A percentile compares a stretch with the other conserved stretches of the same genome.
phyloP scores from a whole-genome alignment of 2,888 invertebrate species.

The Geophilus truncorum region DNA sequence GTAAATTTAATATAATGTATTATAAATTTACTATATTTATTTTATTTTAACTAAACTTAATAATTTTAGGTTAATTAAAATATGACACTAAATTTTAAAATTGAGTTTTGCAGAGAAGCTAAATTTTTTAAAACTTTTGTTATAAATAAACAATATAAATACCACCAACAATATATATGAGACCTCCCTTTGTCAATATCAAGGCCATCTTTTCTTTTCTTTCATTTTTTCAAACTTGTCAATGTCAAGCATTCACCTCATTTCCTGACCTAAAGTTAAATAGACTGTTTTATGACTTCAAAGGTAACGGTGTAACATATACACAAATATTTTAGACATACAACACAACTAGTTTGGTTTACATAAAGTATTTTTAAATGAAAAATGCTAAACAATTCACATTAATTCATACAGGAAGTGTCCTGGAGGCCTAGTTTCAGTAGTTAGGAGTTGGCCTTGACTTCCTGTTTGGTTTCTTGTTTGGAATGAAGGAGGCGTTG shows the following conservation, averaged over 20 bases:
- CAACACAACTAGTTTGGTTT: neutral
- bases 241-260: neutral
- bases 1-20: no score
- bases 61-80: no score
- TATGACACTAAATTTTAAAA: no score
- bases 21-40: no score
- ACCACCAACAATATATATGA: neutral
- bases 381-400: neutral
- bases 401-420: constrained; percentile 1
- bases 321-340: neutral
- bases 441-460: neutral
- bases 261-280: neutral
- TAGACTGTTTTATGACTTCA: no score
- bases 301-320: no score
- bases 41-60: no score
- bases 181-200: no score
- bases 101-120: no score
- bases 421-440: constrained; percentile 1
- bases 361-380: neutral
- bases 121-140: no score
- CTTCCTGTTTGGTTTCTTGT: constrained; percentile 7
- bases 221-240: neutral
- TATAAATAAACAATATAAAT: no score
- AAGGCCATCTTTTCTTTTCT: no score
- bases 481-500: constrained; percentile 11